Base-by-base conservation (phyloP, 2,888 invertebrate species). In the Platypus cylindrus region DNA sequence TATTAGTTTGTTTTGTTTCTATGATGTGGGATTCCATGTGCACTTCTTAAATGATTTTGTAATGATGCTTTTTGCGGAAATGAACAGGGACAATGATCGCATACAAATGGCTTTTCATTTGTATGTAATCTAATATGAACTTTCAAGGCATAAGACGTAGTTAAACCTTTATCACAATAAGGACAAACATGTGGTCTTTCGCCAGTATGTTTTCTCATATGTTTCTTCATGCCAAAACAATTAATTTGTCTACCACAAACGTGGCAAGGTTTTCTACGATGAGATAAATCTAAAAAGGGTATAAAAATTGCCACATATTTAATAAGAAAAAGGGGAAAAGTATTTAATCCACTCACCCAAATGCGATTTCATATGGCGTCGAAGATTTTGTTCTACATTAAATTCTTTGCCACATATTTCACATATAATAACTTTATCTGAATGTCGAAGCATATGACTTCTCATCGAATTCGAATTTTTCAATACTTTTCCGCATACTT, bases 391-490 rank as follows among this genome's bases (percentile, higher is more conserved):
- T n/a, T n/a, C n/a, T n/a, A n/a, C n/a, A n/a, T 48, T 55, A 31
- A 46, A 54, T 13, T 36, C 42, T 39, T 46, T 55, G 7, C 51
- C 54, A 43, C 58, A 58, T 23, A 52, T 42, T 28, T 55, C 50
- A 41, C 58, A 58, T 12, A 47, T 48, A 30, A 43, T 54, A 14
- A 40, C 40, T 12, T 45, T 38, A 3, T 50, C 52, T 32, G 38
- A 44, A 37, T 58, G 58, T 22, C 51, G 45, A 20, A 51, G 37
- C 22, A 45, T 39, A 34, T 58, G 58, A 3, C 49, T 41, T 33
- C 58, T 40, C 12, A 58, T 42, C 0, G 56, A 56, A 38, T 54
- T 54, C 0, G 49, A 44, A 40, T 55, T 55, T 44, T 54, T 55
- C 23, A 51, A 52, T 3, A 47, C 38, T 41, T 50, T 55, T 1